Percentiles rank a stretch among this genome's conserved stretches.
These are phyloP conservation scores for Rhodinocichla rosea DNA, from an alignment of 2,113 vertebrate species.

Conservation along the genomic window DNA sequence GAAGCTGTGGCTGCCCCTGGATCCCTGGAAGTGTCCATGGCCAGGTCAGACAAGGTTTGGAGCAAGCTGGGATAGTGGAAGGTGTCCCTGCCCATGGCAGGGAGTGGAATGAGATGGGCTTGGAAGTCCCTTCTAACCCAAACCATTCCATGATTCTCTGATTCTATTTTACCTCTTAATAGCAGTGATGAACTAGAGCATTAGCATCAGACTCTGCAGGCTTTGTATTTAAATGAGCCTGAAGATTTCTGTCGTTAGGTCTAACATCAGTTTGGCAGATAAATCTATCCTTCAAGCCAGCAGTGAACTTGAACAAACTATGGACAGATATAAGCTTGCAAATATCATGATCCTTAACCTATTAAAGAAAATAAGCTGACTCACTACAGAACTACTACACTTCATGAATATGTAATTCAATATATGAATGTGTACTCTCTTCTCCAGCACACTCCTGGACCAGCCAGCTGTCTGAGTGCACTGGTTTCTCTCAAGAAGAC, in stretches of 20 bases:
- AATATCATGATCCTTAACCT: not conserved
- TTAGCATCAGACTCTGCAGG: not conserved
- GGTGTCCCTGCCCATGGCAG: not conserved
- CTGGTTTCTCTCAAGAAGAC: conserved; percentile 86
- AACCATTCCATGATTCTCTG: not conserved
- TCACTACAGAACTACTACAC: not conserved
- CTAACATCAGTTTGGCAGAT: not conserved
- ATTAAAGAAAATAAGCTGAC: not conserved
- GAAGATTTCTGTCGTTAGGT: not conserved
- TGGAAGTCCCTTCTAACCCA: not conserved
- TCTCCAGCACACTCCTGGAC: conserved; percentile 87
- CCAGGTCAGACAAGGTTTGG: accelerated
- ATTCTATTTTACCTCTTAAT: not conserved
- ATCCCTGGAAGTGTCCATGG: not conserved
- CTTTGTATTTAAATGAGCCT: not conserved
- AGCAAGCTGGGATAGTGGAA: accelerated
- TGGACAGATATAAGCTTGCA: not conserved
- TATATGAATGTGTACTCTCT: not conserved
- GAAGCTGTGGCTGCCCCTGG: not conserved
- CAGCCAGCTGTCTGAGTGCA: conserved; percentile 80
- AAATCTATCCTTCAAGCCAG: not conserved
- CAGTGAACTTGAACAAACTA: not conserved
- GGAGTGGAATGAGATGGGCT: accelerated
- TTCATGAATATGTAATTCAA: not conserved
- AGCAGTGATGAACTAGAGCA: not conserved